These are phyloP conservation scores for Corella eumyota DNA, from an alignment of 23 tunicate genomes.

Conservation along the genomic window DNA sequence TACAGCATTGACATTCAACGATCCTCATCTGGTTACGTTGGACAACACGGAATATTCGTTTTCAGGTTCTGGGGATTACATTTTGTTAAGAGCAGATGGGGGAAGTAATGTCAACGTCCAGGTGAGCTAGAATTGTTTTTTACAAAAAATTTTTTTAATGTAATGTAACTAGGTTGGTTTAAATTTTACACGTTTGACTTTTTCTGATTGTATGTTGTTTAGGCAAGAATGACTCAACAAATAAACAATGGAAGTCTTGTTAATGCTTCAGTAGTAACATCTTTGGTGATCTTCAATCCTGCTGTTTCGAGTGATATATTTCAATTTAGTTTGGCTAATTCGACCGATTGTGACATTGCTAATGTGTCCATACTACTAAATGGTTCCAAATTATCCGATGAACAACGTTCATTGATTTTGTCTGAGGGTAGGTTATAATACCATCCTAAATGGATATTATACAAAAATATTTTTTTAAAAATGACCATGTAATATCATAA, in stretches of 20 bases:
- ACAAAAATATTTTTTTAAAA: no score
- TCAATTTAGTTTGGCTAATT: conserved; percentile 7
- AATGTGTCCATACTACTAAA: conserved; percentile 13
- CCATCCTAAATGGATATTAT: no score
- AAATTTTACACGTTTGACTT: no score
- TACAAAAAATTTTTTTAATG: not conserved
- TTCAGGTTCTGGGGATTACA: conserved; percentile 66
- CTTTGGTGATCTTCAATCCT: conserved; percentile 12
- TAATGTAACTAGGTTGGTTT: not conserved
- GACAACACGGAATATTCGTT: conserved; percentile 37
- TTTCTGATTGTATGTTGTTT: no score
- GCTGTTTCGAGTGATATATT: not conserved
- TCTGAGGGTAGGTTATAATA: not conserved
- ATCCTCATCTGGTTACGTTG: conserved; percentile 36
- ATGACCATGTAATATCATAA: no score
- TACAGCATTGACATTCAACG: conserved; percentile 10
- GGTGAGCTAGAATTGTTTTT: conserved; percentile 4
- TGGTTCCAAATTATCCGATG: conserved; percentile 12
- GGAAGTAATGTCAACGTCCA: conserved; percentile 9
- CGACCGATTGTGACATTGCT: conserved; percentile 2
- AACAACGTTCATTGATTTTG: not conserved
- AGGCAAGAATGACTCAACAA: conserved; percentile 23
- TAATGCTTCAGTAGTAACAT: conserved; percentile 18
- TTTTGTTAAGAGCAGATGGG: conserved; percentile 12
- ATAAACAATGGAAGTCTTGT: conserved; percentile 17